Evolutionary conservation across 1,140 invertebrate genomes (phyloP).

Genomic region (Zaprionus gabonicus): DNA sequence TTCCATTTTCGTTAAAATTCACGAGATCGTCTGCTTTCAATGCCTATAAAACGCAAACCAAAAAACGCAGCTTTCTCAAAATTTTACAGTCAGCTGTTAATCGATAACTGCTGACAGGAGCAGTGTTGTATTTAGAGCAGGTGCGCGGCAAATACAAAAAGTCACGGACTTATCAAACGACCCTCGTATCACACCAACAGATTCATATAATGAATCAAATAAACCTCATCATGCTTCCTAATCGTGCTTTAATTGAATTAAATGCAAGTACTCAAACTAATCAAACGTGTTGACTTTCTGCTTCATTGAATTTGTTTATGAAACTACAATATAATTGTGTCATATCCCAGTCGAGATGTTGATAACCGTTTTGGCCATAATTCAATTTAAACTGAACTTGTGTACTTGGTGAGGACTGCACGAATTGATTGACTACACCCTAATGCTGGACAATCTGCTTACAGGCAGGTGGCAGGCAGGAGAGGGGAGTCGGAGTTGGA

Average conservation of each 20-base stretch:
- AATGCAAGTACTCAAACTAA: neutral
- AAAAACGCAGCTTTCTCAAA: too few species aligned
- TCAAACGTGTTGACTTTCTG: slow-evolving; percentile 1
- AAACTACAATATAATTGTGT: neutral
- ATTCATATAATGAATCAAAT: too few species aligned
- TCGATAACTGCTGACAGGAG: too few species aligned
- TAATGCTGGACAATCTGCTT: slow-evolving; percentile 35
- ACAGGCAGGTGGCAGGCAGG: neutral
- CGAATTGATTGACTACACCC: slow-evolving; percentile 12
- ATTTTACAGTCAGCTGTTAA: too few species aligned
- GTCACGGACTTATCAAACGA: too few species aligned
- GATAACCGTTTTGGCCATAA: slow-evolving; percentile 7
- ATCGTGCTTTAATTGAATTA: neutral
- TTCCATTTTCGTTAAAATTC: too few species aligned
- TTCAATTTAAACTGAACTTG: slow-evolving; percentile 6
- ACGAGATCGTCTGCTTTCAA: too few species aligned
- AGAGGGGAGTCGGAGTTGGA: neutral
- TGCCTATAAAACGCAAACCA: too few species aligned
- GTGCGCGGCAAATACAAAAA: too few species aligned
- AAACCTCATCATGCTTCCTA: neutral
- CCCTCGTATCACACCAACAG: too few species aligned
- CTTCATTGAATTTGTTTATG: slow-evolving; percentile 1
- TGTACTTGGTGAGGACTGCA: neutral
- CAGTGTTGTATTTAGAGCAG: too few species aligned
- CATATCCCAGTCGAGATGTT: neutral